Base-by-base conservation (phyloP, 92 coral and sea anemone genomes). In the Epizoanthus scotinus region DNA sequence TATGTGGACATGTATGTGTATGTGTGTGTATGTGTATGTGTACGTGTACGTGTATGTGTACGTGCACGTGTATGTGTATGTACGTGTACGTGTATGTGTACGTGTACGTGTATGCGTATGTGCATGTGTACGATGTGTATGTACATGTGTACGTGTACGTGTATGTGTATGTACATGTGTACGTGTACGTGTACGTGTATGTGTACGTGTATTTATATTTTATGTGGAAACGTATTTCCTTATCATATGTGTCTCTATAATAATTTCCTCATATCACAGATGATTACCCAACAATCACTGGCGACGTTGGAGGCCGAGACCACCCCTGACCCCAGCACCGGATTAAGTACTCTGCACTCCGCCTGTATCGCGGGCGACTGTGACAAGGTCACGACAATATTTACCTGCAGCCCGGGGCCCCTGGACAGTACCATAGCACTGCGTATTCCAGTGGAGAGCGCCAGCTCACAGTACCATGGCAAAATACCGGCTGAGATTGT, bases 381-480 rank as follows among this genome's bases (percentile, higher is more conserved):
- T 19, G 78, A 71, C 27, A 71, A 53, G 55, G 62, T 71, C 25
- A 36, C 62, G 8, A 38, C 61, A 71, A 26, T 71, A 20, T 71
- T 71, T 20, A 24, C 17, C 20, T 17, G n/a, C 6, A 71, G 78
- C 36, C 78, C 78, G 19, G 78, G 78, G 1, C 13, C 52, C 12
- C 7, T 71, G 62, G 78, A 71, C 42, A 71, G 3, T 28, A 34
- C 78, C 17, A 52, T 71, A 52, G 78, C 78, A 53, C 63, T 71
- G 8, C 63, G 78, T 8, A 47, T 28, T 28, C 15, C 60, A n/a
- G 78, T 71, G 60, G 78, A 71, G 36, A 28, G 27, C 18, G 22
- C 78, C 14, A 52, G 36, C 21, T 71, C 78, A 8, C 62, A 27
- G 29, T 71, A 71, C 31, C 78, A 26, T 26, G 78, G 78, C 2